Base-by-base conservation (phyloP, 2,888 invertebrate species). In the Trachelus tabidus region DNA sequence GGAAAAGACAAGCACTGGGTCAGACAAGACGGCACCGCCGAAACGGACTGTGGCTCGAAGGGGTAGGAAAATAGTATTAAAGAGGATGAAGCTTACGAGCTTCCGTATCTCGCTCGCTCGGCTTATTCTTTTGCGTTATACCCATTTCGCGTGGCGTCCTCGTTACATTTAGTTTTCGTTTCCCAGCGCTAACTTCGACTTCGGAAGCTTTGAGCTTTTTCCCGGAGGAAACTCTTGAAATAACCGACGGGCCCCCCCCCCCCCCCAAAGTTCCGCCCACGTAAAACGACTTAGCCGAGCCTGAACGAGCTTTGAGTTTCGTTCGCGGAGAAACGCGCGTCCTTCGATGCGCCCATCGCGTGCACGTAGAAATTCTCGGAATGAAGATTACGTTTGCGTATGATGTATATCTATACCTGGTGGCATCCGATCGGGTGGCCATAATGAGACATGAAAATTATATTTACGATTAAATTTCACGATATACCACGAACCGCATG, bases 31-130 rank as follows among this genome's bases (percentile, higher is more conserved):
- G 78, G 82, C 81, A 77, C 77, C 77, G 56, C 0, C 31, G 75
- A 78, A 79, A 71, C 79, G 56, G 56, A 56, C 56, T 23, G 56
- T 2, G 9, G 23, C 23, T 23, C 23, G 23, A 77, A 77, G 78
- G 78, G 78, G 77, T 79, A 80, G 80, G 80, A 76, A 81, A 82
- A 84, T 83, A 56, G 23, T 56, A 83, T 84, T 84, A 84, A 84
- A 84, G 83, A 79, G 80, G 83, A 83, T 82, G 81, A 77, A 33
- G 56, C 34, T 75, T 56, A 56, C 56, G 56, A 56, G 56, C 9
- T 56, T 56, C 56, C 23, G 56, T 56, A 6, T 56, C 56, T 56
- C 56, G 56, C 56, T 56, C 23, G 23, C 56, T 23, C 23, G 6
- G 9, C 56, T 56, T 23, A 56, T 56, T 56, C 56, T 9, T 56